Percentiles rank a stretch among this genome's conserved stretches.
Conservation (phyloP, 2,113 vertebrate genomes). For the Burhinus oedicnemus region DNA sequence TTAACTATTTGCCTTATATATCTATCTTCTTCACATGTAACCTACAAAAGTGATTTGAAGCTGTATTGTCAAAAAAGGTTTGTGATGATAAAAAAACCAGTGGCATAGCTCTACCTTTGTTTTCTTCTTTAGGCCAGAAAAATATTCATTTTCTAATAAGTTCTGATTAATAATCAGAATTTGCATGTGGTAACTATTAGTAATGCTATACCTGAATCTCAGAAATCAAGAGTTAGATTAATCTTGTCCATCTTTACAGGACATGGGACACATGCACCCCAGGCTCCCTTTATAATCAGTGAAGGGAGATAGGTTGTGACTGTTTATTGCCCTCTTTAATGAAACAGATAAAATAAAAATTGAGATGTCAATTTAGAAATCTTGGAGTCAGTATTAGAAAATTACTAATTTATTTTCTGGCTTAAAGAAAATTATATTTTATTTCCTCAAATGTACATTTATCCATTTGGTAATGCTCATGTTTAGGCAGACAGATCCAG, state of each 20-base stretch:
- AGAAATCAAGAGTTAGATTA: not conserved
- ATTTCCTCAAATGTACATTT: not conserved
- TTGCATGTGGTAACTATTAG: not conserved
- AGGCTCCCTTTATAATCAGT: not conserved
- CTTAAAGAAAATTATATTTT: not conserved
- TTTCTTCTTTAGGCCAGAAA: not conserved
- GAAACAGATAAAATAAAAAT: not conserved
- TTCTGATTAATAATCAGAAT: not conserved
- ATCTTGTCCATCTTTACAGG: not conserved
- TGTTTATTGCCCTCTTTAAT: not conserved
- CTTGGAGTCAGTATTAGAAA: not conserved
- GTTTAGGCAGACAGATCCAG: not conserved
- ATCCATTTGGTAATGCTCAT: not conserved
- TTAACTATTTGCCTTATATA: not conserved
- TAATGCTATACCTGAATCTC: not conserved
- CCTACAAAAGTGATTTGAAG: not conserved
- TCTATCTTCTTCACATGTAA: not conserved
- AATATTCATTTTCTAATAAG: not conserved
- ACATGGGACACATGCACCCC: not conserved
- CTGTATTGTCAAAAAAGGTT: not conserved
- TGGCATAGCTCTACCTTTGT: not conserved
- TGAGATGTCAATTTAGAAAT: not conserved
- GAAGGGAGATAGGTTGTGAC: not conserved
- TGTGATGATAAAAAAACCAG: not conserved
- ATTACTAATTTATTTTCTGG: not conserved